Conservation (phyloP, 2,113 vertebrate genomes). For the Ceyx margarethae region DNA sequence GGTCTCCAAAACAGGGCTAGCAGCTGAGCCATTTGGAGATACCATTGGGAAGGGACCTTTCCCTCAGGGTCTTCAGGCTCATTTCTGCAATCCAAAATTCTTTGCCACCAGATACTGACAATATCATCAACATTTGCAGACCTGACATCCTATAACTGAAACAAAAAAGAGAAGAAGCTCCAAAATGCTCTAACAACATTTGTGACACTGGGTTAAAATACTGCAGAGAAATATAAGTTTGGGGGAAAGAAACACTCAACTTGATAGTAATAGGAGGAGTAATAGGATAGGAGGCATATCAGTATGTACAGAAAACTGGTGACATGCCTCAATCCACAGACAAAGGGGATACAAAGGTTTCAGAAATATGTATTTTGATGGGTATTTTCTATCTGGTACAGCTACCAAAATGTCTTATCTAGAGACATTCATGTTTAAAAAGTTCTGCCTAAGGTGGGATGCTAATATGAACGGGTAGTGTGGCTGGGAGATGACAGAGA, state of each 20-base stretch:
- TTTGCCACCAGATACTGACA: background rate
- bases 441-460: background rate
- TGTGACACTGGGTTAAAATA: background rate
- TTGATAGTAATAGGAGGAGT: background rate
- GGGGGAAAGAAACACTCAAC: background rate
- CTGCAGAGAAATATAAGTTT: background rate
- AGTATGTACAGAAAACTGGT: background rate
- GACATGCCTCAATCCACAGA: background rate
- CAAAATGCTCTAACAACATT: background rate
- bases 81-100: background rate
- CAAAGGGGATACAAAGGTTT: background rate
- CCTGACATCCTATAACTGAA: background rate
- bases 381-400: background rate
- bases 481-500: background rate
- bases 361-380: background rate
- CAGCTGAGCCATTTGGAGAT: background rate
- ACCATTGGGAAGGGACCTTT: background rate
- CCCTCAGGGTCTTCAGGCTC: background rate
- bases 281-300: background rate
- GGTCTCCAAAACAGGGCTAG: background rate
- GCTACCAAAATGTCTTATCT: background rate
- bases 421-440: background rate
- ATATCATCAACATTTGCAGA: background rate
- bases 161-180: background rate
- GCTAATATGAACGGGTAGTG: background rate